Evolutionary conservation across 2,113 vertebrate species (phyloP), one percentile per base, ranked within the genome.

Genomic region (Hucho hucho): DNA sequence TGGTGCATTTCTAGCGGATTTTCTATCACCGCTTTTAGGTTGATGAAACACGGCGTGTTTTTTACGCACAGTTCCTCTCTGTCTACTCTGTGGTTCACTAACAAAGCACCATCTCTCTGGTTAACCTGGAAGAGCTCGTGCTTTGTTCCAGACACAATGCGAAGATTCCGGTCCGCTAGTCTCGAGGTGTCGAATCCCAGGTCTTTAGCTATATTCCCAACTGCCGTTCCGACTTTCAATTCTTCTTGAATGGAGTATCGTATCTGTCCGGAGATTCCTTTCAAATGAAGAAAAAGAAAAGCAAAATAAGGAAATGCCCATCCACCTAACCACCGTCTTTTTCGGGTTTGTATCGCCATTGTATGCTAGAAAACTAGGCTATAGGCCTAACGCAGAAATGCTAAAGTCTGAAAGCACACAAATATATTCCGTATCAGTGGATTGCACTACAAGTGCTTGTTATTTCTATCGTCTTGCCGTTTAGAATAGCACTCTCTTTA

Each of bases 81-180:
- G 47, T 82, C 81, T 72, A 94, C 77, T 0, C 64, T 69, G 24
- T 90, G 75, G 1, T 83, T 88, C 64, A 87, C 74, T 0, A 81
- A 74, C 75, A 95, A 82, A 73, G 85, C 47, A 6, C 93, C 91
- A 0, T 85, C 90, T 13, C 84, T 83, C 61, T 22, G 47, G 58
- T 82, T 75, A 63, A 94, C 77, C 6, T 25, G 80, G 78, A 83
- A 93, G 79, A 82, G 70, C 49, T 83, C 81, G 72, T 90, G 81
- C 1, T 71, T 80, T 32, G 80, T 79, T 71, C 68, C 72, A 4
- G 75, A 64, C 1, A 80, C 68, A 18, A 82, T 72, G 20, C 81
- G 79, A 20, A 83, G 78, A 24, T 83, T 72, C 1, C 63, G 79
- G 24, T 75, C 76, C 0, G 20, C 68, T 22, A 90, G 83, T 69